phyloP scores from a whole-genome alignment of 2,888 invertebrate species.

The Diploptera punctata region DNA sequence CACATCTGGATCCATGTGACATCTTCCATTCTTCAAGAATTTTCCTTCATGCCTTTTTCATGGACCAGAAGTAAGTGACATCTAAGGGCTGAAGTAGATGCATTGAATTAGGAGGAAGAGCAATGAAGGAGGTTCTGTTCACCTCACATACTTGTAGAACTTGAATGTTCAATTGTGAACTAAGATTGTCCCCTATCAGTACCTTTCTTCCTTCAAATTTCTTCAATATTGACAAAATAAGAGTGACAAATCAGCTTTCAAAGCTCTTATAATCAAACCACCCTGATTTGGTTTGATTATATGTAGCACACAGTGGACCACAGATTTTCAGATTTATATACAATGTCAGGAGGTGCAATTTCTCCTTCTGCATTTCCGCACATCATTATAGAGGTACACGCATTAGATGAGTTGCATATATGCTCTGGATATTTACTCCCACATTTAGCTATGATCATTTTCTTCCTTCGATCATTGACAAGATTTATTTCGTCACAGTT shows the following conservation, averaged over 20 bases:
- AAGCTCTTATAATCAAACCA: conserved; percentile 49
- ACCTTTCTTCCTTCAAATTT: conserved; percentile 43
- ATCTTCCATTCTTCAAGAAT: conserved; percentile 1
- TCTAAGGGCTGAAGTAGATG: background rate
- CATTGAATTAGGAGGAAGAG: background rate
- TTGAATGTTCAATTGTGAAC: conserved; percentile 34
- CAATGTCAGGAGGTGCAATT: no score
- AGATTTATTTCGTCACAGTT: background rate
- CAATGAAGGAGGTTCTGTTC: background rate
- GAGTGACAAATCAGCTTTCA: conserved; percentile 47
- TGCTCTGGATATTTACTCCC: background rate
- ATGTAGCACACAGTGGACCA: conserved; percentile 46
- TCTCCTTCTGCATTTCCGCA: no score
- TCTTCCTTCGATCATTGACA: background rate
- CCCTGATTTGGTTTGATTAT: conserved; percentile 47
- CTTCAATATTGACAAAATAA: conserved; percentile 43
- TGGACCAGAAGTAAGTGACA: background rate
- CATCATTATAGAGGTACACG: no score
- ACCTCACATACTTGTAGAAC: background rate
- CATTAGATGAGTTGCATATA: background rate
- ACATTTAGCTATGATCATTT: background rate
- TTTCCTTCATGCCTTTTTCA: conserved; percentile 31
- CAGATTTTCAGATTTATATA: no score
- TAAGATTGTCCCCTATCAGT: conserved; percentile 47
- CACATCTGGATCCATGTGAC: background rate